Evolutionary conservation across 2,797 vertebrate genomes (phyloP).

Genomic region (Sphenopsis melanotis): DNA sequence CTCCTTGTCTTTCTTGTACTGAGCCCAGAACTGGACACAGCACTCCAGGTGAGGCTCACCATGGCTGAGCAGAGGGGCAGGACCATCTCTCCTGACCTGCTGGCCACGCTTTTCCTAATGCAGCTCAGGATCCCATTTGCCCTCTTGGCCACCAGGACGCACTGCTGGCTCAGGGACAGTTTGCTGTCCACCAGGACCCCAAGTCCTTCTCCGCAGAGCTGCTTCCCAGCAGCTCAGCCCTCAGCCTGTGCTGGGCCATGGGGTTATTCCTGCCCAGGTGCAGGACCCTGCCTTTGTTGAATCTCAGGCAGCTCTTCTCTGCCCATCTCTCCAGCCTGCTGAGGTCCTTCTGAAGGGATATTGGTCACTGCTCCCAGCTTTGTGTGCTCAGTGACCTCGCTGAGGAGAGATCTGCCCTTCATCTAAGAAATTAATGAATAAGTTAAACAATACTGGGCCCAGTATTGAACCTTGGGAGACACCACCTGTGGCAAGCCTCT

Average conservation of each 20-base stretch:
- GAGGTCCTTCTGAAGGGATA: neutral
- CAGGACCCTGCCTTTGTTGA: neutral
- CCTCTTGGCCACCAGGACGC: neutral
- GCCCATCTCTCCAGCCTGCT: neutral
- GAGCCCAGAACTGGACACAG: neutral
- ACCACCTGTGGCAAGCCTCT: neutral
- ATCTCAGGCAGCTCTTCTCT: neutral
- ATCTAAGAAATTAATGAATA: neutral
- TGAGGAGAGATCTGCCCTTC: neutral
- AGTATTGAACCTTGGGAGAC: too few species aligned
- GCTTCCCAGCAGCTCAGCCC: neutral
- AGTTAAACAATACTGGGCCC: neutral
- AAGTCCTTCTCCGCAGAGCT: neutral
- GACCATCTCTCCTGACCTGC: neutral
- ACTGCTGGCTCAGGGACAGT: neutral
- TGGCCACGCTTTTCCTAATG: neutral
- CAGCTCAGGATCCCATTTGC: neutral
- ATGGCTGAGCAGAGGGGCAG: neutral
- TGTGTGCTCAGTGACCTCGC: neutral
- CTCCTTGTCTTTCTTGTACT: neutral
- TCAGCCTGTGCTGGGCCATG: neutral
- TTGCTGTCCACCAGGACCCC: neutral
- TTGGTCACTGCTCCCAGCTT: neutral
- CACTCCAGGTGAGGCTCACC: neutral
- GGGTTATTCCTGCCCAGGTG: neutral